Percentiles rank a stretch among this genome's conserved stretches.
phyloP scores from a whole-genome alignment of 2,113 vertebrate species.

The Pristiophorus japonicus region DNA sequence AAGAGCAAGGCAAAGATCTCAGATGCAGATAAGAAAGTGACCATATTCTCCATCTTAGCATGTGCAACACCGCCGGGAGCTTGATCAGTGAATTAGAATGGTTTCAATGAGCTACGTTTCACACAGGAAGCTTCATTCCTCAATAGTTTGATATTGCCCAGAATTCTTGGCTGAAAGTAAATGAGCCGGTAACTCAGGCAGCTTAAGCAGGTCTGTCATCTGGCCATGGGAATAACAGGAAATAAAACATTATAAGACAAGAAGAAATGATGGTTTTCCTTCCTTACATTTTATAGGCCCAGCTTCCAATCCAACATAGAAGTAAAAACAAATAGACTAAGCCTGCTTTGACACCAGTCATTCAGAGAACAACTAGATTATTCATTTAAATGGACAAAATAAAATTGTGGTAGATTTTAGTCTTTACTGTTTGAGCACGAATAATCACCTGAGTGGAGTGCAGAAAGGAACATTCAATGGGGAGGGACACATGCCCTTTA shows the following conservation, averaged over 20 bases:
- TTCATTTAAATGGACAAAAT: background rate
- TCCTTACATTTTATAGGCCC: background rate
- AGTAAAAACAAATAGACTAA: background rate
- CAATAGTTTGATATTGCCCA: background rate
- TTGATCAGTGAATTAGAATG: background rate
- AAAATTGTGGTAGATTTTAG: background rate
- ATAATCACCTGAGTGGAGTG: background rate
- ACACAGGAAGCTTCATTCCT: conserved; percentile 13
- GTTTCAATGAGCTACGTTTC: background rate
- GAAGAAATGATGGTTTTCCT: conserved; percentile 11
- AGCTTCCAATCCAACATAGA: background rate
- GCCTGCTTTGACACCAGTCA: background rate
- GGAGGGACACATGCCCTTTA: background rate
- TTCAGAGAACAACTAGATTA: conserved; percentile 18
- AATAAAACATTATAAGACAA: conserved; percentile 15
- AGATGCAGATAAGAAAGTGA: background rate
- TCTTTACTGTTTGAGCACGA: background rate
- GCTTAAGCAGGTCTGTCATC: conserved; percentile 13
- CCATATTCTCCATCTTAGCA: background rate
- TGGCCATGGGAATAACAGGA: conserved; percentile 9
- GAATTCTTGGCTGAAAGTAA: conserved; percentile 5
- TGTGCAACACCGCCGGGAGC: too few species aligned
- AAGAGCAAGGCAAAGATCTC: background rate
- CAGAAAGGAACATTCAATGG: background rate
- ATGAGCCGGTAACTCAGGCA: background rate